Evolutionary conservation across 2,888 invertebrate genomes (phyloP), one percentile per base, ranked within the genome.

Genomic region (Andrena haemorrhoa): DNA sequence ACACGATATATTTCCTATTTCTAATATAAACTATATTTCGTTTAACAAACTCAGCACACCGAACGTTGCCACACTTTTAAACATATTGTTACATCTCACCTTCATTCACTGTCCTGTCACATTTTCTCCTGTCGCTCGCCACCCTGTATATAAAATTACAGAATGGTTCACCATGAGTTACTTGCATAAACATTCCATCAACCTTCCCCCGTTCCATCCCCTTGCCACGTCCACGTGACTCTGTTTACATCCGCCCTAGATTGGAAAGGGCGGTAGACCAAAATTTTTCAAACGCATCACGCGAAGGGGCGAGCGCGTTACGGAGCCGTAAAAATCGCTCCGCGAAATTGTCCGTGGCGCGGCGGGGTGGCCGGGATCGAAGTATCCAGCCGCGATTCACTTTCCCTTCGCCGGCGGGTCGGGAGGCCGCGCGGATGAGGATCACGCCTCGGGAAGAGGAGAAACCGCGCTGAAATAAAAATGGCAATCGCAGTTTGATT

Each of bases 401-500:
- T 77, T 74, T 65, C 60, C 79, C 56, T 72, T 61, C 66, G 31
- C 12, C 16, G 26, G 20, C 12, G 31, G 49, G 3, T 51, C 31
- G 53, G 56, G 33, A 60, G 23, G 65, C 60, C 49, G 65, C 75
- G 77, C 68, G 81, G 78, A 85, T 84, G 72, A 86, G 84, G 87
- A 87, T 87, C 76, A 60, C 61, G 58, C 61, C 51, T 31, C 16
- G 1, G 63, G n/a, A 82, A 81, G 72, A 77, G 78, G 53, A 65
- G 75, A 83, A 72, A 84, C 68, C 81, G 83, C 80, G 87, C 73
- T 88, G 89, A 91, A 92, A 92, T 92, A 91, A 93, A 93, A 93
- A 92, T 92, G 90, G 91, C 91, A 92, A 93, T 93, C 91, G 92
- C 91, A 91, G 88, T 91, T 93, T 92, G 91, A 92, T 92, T 91